Evolutionary conservation across 92 coral and sea anemone species (phyloP).

Genomic region (Galaxea fascicularis): DNA sequence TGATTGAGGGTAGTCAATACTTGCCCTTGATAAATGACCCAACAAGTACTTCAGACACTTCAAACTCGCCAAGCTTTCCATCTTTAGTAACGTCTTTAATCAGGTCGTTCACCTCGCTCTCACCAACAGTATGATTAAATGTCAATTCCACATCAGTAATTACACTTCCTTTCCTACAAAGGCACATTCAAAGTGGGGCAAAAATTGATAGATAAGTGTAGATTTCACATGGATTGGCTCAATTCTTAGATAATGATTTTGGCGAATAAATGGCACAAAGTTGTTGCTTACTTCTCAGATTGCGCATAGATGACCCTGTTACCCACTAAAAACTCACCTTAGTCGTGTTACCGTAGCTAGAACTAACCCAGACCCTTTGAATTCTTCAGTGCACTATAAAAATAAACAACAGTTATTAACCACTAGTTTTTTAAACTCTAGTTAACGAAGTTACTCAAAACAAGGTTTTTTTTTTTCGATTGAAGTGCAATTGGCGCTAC

Average conservation of each 20-base stretch:
- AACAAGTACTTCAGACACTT: background rate
- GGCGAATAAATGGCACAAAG: no score
- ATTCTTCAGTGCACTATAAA: background rate
- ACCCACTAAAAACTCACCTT: background rate
- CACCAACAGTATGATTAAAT: background rate
- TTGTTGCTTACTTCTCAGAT: no score
- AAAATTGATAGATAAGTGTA: no score
- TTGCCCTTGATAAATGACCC: background rate
- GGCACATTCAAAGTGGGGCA: no score
- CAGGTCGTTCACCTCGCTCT: conserved; percentile 1
- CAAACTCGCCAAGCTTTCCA: conserved; percentile 12
- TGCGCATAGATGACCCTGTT: no score
- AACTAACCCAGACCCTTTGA: background rate
- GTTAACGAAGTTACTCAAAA: no score
- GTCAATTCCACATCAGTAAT: conserved; percentile 8
- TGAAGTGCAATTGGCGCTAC: no score
- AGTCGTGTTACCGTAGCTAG: background rate
- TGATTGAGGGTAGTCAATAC: no score
- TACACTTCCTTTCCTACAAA: conserved; percentile 25
- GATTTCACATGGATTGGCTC: no score
- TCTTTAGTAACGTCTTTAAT: background rate
- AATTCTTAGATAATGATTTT: no score
- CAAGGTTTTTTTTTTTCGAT: no score
- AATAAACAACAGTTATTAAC: background rate
- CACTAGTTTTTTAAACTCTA: background rate